These are phyloP conservation scores for Clepsis dumicolana DNA, from an alignment of 2,888 invertebrate genomes.

Conservation along the genomic window DNA sequence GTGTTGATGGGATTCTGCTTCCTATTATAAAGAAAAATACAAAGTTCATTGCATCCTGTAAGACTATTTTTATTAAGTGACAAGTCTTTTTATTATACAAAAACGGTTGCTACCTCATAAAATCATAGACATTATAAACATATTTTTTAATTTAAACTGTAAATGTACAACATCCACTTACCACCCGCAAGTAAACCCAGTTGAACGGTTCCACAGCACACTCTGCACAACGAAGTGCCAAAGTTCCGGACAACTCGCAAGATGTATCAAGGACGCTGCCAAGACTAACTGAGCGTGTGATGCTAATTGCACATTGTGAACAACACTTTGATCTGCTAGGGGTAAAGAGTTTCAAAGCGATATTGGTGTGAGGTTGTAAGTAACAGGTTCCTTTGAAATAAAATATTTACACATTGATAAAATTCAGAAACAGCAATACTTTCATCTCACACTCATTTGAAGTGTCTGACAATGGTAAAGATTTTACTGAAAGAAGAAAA, in stretches of 20 bases:
- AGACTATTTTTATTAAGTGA: no score
- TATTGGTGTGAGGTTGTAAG: background rate
- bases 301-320: conserved; percentile 70
- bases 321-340: conserved; percentile 22
- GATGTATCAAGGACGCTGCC: conserved; percentile 60
- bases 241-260: conserved; percentile 65
- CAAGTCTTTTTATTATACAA: no score
- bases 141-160: background rate
- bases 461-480: no score
- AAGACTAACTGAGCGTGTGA: conserved; percentile 65
- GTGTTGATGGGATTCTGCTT: no score
- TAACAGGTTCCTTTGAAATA: background rate
- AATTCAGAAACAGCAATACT: no score
- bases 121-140: no score
- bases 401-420: no score
- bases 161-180: conserved; percentile 50
- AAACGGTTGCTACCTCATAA: no score
- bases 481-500: no score
- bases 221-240: conserved; percentile 65
- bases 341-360: background rate
- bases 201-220: conserved; percentile 9
- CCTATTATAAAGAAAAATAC: no score
- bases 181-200: conserved; percentile 25
- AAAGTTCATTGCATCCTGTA: no score
- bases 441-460: no score